Conservation (phyloP, 2,888 invertebrate species). For the Diadegma fenestrale region DNA sequence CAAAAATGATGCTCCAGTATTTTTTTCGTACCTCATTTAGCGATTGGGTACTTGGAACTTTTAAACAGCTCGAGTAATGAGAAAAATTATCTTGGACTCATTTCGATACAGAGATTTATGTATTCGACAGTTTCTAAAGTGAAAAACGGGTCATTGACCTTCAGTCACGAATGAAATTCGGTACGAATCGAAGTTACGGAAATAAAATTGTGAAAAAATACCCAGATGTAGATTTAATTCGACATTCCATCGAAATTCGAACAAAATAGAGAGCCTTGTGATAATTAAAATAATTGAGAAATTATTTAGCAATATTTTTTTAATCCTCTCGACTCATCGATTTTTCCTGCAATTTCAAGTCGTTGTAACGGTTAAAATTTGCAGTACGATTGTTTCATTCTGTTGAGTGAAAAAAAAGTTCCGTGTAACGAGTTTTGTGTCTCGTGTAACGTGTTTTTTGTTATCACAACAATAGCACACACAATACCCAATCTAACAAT, state of each 20-base stretch:
- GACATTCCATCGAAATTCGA: slow-evolving; percentile 27
- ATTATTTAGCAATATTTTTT: slow-evolving; percentile 1
- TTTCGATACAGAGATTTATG: neutral
- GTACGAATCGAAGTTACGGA: too few relatives aligned
- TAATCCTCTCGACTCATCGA: neutral
- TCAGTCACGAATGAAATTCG: neutral
- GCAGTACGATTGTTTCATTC: too few relatives aligned
- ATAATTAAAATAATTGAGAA: too few relatives aligned
- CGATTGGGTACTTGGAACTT: neutral
- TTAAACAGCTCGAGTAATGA: neutral
- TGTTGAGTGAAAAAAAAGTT: neutral
- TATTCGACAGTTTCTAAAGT: neutral
- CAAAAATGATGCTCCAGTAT: neutral
- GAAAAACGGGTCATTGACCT: neutral
- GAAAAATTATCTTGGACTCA: neutral
- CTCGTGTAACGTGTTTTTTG: slow-evolving; percentile 41
- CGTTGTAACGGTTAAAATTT: neutral
- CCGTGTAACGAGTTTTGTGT: slow-evolving; percentile 37
- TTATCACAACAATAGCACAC: slow-evolving; percentile 56
- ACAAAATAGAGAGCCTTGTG: slow-evolving; percentile 50
- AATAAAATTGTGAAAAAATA: neutral
- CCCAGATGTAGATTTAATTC: neutral
- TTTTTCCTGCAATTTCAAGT: neutral
- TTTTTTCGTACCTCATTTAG: neutral
- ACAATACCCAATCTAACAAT: slow-evolving; percentile 59